phyloP scores from a whole-genome alignment of 2,888 invertebrate species.

The Microchrysa polita region DNA sequence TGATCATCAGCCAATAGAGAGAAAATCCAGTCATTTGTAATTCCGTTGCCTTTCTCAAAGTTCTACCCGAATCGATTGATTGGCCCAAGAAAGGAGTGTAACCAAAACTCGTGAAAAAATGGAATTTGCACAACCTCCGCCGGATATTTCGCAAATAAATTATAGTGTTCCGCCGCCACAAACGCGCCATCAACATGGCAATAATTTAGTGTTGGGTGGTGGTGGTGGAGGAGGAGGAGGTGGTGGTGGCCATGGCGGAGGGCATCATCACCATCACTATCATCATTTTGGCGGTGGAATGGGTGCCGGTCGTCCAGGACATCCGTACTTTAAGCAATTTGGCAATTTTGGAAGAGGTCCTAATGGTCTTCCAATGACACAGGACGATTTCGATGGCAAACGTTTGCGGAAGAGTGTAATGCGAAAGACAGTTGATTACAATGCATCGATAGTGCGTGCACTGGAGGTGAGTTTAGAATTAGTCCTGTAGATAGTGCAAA shows the following conservation, averaged over 20 bases:
- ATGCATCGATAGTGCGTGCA: constrained; percentile 91
- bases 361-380: constrained; percentile 71
- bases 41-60: too few species aligned
- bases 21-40: too few species aligned
- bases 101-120: constrained; percentile 44
- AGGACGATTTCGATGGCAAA: constrained; percentile 95
- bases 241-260: not conserved
- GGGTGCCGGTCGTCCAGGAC: constrained; percentile 59
- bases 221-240: constrained; percentile 56
- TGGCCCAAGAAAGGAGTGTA: too few species aligned
- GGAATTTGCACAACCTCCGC: constrained; percentile 56
- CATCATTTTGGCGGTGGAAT: constrained; percentile 60
- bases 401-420: constrained; percentile 94
- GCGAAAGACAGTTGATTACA: constrained; percentile 98
- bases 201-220: constrained; percentile 45
- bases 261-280: constrained; percentile 51
- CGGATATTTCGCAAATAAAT: constrained; percentile 59
- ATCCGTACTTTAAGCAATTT: constrained; percentile 63
- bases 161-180: constrained; percentile 57
- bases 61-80: too few species aligned
- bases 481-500: too few species aligned
- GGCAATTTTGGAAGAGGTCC: constrained; percentile 65
- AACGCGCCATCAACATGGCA: constrained; percentile 44
- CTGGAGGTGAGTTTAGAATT: constrained; percentile 81
- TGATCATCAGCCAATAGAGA: too few species aligned